These are phyloP conservation scores for Amphipoea lucens DNA, from an alignment of 2,888 invertebrate genomes.

Conservation along the genomic window DNA sequence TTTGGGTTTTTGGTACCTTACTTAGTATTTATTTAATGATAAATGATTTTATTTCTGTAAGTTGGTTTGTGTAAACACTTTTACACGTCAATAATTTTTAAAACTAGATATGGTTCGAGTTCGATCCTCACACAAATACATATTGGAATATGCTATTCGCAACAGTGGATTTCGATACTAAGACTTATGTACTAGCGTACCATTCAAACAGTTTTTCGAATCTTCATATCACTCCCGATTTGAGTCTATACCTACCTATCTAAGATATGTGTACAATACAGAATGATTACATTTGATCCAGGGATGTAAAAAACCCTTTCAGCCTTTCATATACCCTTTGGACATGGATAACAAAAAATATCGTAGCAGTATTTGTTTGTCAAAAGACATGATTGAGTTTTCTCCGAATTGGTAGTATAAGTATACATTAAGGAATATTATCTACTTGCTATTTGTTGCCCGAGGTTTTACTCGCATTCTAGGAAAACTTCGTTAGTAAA, in stretches of 20 bases:
- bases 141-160: too few relatives aligned
- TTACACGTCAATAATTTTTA: background rate
- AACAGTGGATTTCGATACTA: too few relatives aligned
- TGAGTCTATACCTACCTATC: background rate
- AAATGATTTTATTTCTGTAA: too few relatives aligned
- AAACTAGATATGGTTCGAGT: background rate
- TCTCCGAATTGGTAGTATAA: background rate
- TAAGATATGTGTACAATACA: slow-evolving; percentile 3
- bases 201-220: too few relatives aligned
- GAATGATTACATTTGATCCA: background rate
- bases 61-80: too few relatives aligned
- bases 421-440: background rate
- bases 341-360: slow-evolving; percentile 10
- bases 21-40: slow-evolving; percentile 5
- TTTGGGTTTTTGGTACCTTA: background rate
- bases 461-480: background rate
- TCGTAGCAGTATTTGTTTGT: background rate
- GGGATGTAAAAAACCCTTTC: background rate
- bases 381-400: slow-evolving; percentile 10
- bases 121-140: too few relatives aligned
- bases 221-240: background rate
- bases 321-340: slow-evolving; percentile 11
- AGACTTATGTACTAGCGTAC: too few relatives aligned
- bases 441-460: background rate
- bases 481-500: background rate